Evolutionary conservation across 2,113 vertebrate genomes (phyloP).

Genomic region (Ornithorhynchus anatinus): DNA sequence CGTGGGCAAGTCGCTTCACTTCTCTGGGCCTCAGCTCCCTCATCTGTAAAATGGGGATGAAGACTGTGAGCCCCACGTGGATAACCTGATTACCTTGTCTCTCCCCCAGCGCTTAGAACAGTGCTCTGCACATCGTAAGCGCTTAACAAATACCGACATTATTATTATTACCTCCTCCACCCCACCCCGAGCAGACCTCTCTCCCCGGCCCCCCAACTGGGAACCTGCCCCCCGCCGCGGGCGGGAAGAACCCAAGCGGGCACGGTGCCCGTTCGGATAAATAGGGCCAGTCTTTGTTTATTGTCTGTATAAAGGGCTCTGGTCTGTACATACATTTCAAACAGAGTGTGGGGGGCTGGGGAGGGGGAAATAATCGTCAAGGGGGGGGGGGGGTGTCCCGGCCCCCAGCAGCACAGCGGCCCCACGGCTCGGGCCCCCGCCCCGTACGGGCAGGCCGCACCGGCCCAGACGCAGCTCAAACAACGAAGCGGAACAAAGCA

Average conservation of each 20-base stretch:
- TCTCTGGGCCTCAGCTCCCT: no score
- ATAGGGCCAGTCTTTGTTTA: constrained; percentile 69
- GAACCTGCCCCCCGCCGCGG: not conserved
- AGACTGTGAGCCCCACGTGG: no score
- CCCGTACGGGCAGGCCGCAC: constrained; percentile 42
- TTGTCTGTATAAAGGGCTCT: constrained; percentile 64
- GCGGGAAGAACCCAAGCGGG: not conserved
- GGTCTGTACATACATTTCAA: constrained; percentile 62
- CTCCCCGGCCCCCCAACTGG: not conserved
- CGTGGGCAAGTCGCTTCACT: no score
- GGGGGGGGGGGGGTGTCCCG: not conserved
- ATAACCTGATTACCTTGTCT: no score
- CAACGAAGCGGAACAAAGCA: no score
- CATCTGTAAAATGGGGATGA: no score
- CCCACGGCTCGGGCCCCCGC: not conserved
- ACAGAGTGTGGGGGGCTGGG: constrained; percentile 48
- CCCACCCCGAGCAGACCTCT: not conserved
- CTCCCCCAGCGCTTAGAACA: no score
- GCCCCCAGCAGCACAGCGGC: constrained; percentile 14
- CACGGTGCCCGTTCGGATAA: constrained; percentile 24
- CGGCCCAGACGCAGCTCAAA: no score
- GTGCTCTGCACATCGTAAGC: no score
- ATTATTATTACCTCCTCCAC: no score
- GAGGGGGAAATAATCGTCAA: not conserved
- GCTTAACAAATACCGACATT: no score